Evolutionary conservation across 2,113 vertebrate genomes (phyloP), one percentile per base, ranked within the genome.

Genomic region (Silurus meridionalis): DNA sequence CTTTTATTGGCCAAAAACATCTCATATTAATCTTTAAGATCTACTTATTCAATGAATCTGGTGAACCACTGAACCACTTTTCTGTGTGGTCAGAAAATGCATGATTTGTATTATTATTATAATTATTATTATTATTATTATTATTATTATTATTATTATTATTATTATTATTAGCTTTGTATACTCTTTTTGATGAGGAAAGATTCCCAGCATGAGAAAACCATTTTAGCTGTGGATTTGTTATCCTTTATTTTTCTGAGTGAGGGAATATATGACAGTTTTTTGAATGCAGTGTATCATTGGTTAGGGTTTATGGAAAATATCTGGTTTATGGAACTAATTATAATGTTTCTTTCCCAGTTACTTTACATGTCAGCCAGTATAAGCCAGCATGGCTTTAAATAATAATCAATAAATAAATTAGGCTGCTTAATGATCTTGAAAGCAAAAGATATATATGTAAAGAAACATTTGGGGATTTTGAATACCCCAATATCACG

Each of bases 301-400:
- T 13, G 9, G 50, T n/a, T 37, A 53, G 28, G 28, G 25, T 69
- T 58, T 67, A 66, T 55, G 25, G 37, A 53, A 67, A 25, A 64
- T 2, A 55, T 85, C 23, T 37, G 66, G 64, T 57, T 61, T 57
- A 69, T 57, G 82, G 53, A 71, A 83, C 19, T 83, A 53, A 67
- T 83, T 83, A 66, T 69, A 23, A 37, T 46, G 78, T 37, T 80
- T 48, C 57, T 61, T 80, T 61, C 57, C 75, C 21, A 84, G 14
- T 60, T 48, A n/a, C 25, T 71, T 55, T 50, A 67, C 64, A 67
- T 25, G 15, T 72, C 67, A 48, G 53, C 78, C 48, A 17, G 28
- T 61, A 61, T 46, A 19, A 61, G 83, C 64, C 82, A 83, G 57
- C 6, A 28, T 50, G 69, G 23, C 9, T 57, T 84, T 84, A 28